A percentile compares a stretch with the other conserved stretches of the same genome.
Conservation (phyloP, 1,140 invertebrate genomes). For the honey bee (Apis mellifera) region Amel_HAv3.1 CM009932.2:6528501-6529000, state of each 20-base stretch:
- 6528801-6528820: neutral
- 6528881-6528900: too few relatives aligned
- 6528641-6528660: neutral
- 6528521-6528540: too few relatives aligned
- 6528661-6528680: neutral
- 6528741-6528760: neutral
- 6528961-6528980: too few relatives aligned
- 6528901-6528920: too few relatives aligned
- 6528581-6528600: neutral
- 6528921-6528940: too few relatives aligned
- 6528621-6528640: neutral
- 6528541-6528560: neutral
- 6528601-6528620: neutral
- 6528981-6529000: too few relatives aligned
- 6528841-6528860: neutral
- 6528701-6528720: neutral
- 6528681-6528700: neutral
- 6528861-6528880: neutral
- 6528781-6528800: neutral
- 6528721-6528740: neutral
- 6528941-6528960: too few relatives aligned
- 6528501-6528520: neutral
- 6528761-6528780: neutral
- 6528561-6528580: neutral
- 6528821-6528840: neutral